Base-by-base conservation (phyloP, 1,140 invertebrate species). In the Cyclina sinensis region DNA sequence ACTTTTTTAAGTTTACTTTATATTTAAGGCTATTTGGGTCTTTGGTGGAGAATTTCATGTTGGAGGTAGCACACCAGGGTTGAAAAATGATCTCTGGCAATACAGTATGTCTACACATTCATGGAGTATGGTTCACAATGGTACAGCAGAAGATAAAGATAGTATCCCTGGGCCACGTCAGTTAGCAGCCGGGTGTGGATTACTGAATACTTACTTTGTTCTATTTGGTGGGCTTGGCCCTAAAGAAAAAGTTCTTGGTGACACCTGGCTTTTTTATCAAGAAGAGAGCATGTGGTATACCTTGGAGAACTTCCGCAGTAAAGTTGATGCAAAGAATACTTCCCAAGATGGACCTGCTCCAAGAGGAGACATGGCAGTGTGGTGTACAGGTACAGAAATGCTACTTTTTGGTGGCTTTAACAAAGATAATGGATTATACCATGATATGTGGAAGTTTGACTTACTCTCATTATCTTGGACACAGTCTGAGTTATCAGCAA, bases 71-170 rank as follows among this genome's bases (percentile, higher is more conserved):
- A 37, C 70, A 3, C 80, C 90, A 18, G 46, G 46, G 18, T 35
- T 93, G 14, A 85, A 90, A 39, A 93, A 92, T 89, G 91, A 93
- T 46, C 48, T 93, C 7, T 93, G 92, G 92, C 73, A 35, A 48
- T 90, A 83, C 78, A 46, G 83, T 57, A 54, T 43, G 21, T 4
- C 7, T 27, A 78, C 54, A 16, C 57, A 74, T n/a, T 70, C 46
- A 12, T 93, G 91, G 90, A 85, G 48, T 7, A 78, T 91, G 18
- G 32, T 89, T n/a, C 86, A 91, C 70, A 84, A 88, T 51, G 92
- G 92, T 32, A 74, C 90, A 24, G 83, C 57, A 37, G 48, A 68
- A 16, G 35, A 32, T 18, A 24, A 37, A 37, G 27, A 35, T 7
- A 57, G 48, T 54, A 59, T 79, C 18, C 92, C 92, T 11, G 24